phyloP scores from a whole-genome alignment of 2,888 invertebrate species.

The Apamea epomidion region DNA sequence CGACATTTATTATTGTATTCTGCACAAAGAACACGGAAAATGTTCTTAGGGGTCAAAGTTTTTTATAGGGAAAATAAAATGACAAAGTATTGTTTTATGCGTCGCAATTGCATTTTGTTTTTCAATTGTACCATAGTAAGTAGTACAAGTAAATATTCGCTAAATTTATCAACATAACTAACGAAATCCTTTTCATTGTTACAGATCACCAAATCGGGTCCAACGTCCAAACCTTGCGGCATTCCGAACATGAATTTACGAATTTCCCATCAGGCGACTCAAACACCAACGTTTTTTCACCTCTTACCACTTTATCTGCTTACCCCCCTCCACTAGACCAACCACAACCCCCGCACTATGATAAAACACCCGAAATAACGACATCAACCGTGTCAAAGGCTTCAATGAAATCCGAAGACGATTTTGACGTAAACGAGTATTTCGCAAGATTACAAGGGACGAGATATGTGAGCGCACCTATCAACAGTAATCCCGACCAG shows the following conservation, averaged over 20 bases:
- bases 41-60: neutral
- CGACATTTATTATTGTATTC: neutral
- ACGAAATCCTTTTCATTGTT: slow-evolving; percentile 73
- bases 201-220: slow-evolving; percentile 79
- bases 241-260: slow-evolving; percentile 73
- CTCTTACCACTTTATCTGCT: slow-evolving; percentile 57
- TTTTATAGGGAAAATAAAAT: neutral
- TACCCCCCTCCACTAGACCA: slow-evolving; percentile 53
- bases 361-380: slow-evolving; percentile 48
- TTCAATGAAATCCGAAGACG: slow-evolving; percentile 80
- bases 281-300: slow-evolving; percentile 68
- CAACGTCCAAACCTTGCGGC: slow-evolving; percentile 73
- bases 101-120: neutral
- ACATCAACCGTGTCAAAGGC: slow-evolving; percentile 74
- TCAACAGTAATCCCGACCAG: slow-evolving; percentile 84
- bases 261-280: slow-evolving; percentile 79
- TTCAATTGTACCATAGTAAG: too few species aligned
- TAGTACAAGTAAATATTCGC: neutral
- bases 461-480: slow-evolving; percentile 85
- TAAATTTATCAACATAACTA: neutral
- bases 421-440: slow-evolving; percentile 88
- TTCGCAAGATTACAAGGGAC: slow-evolving; percentile 87
- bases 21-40: neutral
- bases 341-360: slow-evolving; percentile 32
- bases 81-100: neutral